Evolutionary conservation across 2,113 vertebrate genomes (phyloP), one percentile per base, ranked within the genome.

Genomic region (Quiscalus mexicanus): DNA sequence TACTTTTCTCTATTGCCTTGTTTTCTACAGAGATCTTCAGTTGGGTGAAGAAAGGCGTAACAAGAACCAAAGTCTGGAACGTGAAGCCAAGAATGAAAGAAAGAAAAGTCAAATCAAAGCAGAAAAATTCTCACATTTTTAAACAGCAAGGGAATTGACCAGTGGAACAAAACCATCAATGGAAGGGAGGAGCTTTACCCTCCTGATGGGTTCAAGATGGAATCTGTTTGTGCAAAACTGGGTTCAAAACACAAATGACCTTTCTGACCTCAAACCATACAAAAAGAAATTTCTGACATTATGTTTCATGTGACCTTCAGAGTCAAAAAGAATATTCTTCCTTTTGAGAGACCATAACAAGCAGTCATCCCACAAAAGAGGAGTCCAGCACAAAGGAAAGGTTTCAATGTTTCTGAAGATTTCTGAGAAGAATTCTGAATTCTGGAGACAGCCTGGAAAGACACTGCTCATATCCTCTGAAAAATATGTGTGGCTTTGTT

Each of bases 61-160:
- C 52, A 67, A 94, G 88, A 95, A 96, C 64, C 68, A 95, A 93
- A 90, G 76, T 79, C 41, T 86, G 60, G 64, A 93, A 81, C 1
- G 1, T 24, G 79, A 81, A 89, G 85, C 90, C 85, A 96, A 95
- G 81, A 94, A 89, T 83, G 42, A 86, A 93, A 94, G 84, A 87
- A 76, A 93, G 88, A 71, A 90, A 90, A 91, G 56, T 89, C 63
- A 86, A 80, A 94, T 60, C 0, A 0, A 93, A 97, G 64, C 64
- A 95, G 88, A 94, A 94, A 90, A 0, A 84, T 89, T 89, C 31
- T 56, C 88, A 86, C 44, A 84, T 71, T 96, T 93, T 89, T 52
- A 45, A 95, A 75, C 20, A 88, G 56, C 71, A 79, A 93, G 17
- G 27, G 70, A 89, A 96, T 79, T 62, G 91, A 83, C 70, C 79